These are phyloP conservation scores for Saguinus imperator DNA, from an alignment of 2,113 vertebrate species.

Conservation along the genomic window DNA sequence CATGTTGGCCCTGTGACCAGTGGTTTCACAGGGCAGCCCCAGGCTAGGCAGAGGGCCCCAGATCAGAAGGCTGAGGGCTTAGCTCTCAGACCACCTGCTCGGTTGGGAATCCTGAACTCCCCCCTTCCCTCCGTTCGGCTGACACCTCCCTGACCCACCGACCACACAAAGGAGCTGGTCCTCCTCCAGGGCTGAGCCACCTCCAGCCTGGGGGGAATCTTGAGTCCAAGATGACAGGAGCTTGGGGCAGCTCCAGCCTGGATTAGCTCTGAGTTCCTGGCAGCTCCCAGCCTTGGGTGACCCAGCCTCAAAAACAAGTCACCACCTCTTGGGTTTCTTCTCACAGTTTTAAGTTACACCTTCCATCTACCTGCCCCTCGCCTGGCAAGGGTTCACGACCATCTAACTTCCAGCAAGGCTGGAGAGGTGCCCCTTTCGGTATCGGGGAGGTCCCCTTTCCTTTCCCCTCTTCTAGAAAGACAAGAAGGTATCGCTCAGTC, in stretches of 20 bases:
- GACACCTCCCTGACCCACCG: neutral
- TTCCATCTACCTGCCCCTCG: neutral
- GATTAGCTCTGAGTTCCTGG: too few relatives aligned
- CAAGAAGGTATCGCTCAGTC: neutral
- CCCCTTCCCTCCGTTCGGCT: neutral
- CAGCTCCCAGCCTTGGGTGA: neutral
- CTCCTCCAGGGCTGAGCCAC: neutral
- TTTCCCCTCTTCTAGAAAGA: neutral
- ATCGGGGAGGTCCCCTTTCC: neutral
- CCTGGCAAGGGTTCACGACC: neutral
- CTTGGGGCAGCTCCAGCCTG: neutral
- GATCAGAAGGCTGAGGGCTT: neutral
- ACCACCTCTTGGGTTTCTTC: neutral
- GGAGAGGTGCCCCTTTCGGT: neutral
- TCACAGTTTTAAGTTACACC: neutral
- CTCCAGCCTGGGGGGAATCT: neutral
- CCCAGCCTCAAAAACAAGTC: neutral
- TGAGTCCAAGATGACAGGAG: neutral
- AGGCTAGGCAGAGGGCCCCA: neutral
- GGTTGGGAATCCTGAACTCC: neutral
- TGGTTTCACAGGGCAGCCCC: neutral
- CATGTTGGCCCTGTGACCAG: neutral
- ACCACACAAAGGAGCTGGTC: neutral
- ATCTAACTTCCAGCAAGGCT: neutral
- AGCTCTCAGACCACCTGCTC: neutral